Base-by-base conservation (phyloP, 2,888 invertebrate genomes). In the Andricus quercusramuli region DNA sequence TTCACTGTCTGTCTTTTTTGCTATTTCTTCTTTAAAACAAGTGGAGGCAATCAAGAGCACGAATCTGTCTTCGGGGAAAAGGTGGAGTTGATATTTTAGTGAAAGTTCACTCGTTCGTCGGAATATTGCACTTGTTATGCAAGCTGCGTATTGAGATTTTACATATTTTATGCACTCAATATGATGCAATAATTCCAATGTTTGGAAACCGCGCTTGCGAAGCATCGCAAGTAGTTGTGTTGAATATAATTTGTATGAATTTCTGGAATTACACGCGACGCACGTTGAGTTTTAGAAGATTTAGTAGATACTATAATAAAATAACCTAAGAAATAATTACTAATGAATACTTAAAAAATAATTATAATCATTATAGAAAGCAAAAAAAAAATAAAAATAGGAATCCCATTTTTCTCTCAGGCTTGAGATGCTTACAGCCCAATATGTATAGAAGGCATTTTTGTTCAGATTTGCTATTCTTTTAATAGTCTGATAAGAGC, bases 1-100 rank as follows among this genome's bases (percentile, higher is more conserved):
- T 83, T 81, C 80, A 77, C 77, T 78, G 65, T 77, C 77, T 79
- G 78, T 80, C 37, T 37, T 37, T 37, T 37, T 37, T 77, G 76
- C 47, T 44, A 47, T 62, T 51, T 64, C n/a, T 62, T 47, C 37
- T 37, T 13, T 66, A 79, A 65, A 80, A 77, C 70, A 79, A 82
- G 70, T 79, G 37, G 67, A 78, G 3, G 47, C 47, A 47, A 47
- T 47, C 47, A 17, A 47, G 15, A 47, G 15, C 47, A 47, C 47
- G 47, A 4, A 3, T 15, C 47, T 47, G 4, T 17, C 4, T 47
- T 66, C 78, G 25, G 74, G 74, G n/a, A 41, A n/a, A 37, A 37
- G 11, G 41, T 59, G 64, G 3, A 59, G 37, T 76, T 59, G 59
- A 77, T 44, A 77, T 77, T 79, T 68, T 79, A 78, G 64, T 76